Evolutionary conservation across 2,888 invertebrate genomes (phyloP), one percentile per base, ranked within the genome.

Genomic region (Arge pagana): DNA sequence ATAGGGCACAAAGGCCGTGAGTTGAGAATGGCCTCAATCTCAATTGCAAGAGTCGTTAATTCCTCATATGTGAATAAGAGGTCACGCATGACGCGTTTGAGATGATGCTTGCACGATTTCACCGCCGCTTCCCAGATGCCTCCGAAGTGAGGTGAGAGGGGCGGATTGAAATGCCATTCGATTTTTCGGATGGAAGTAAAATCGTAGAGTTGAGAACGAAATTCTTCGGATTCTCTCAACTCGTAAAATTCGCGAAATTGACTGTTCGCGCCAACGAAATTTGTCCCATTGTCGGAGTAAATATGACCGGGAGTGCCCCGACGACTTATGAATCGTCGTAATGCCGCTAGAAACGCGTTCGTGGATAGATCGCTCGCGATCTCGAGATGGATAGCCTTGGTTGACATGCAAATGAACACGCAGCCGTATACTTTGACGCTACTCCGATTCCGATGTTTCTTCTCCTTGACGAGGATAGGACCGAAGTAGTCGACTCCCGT

Each of bases 251-350:
- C 52, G 23, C 43, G 43, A 3, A 60, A 13, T 15, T 62, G 48
- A 21, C 55, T 58, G 21, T 56, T 58, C 1, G 57, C 57, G 4
- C 55, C 60, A 2, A 53, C 52, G 33, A 61, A 62, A 33, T 59
- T 59, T 1, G 56, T 58, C 0, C 52, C 55, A 19, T 59, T 59
- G 16, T 62, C 56, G 3, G 58, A 57, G 15, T 55, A 48, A 3
- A 61, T 54, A 7, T 37, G 16, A 26, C 10, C 48, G 31, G 36
- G 48, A 5, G 37, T 18, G 8, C 55, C 50, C 15, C 48, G 26
- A 28, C 58, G 35, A 6, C 52, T 4, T 1, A 55, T 23, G 31
- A 62, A 60, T n/a, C 60, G 48, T 16, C 39, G 37, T 0, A 62
- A 37, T 6, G 58, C 51, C 1, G 52, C 60, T 1, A 62, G 7